Percentiles rank a stretch among this genome's conserved stretches.
phyloP scores from a whole-genome alignment of 2,113 vertebrate genomes.

The Antigone vipio region DNA sequence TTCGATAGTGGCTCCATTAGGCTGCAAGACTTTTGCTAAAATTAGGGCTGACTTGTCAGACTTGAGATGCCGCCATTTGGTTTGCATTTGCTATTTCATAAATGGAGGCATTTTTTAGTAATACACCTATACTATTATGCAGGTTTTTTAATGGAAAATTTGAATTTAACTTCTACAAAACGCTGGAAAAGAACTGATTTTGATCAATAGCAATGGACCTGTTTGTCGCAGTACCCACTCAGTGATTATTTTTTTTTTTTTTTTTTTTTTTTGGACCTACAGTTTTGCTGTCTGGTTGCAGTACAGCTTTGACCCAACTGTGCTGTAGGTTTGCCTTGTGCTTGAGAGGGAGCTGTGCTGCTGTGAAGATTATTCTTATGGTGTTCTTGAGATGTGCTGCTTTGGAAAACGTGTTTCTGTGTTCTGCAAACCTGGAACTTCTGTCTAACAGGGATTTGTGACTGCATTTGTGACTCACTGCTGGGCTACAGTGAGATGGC shows the following conservation, averaged over 20 bases:
- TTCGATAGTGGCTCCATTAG: background rate
- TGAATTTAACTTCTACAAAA: background rate
- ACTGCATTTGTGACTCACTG: background rate
- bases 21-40: background rate
- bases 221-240: background rate
- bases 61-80: background rate
- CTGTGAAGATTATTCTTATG: background rate
- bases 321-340: background rate
- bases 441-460: background rate
- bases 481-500: background rate
- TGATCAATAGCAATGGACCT: background rate
- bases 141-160: background rate
- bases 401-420: background rate
- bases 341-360: background rate
- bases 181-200: background rate
- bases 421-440: background rate
- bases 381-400: background rate
- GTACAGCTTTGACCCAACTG: background rate
- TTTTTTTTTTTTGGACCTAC: background rate
- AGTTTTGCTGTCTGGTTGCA: background rate
- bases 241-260: background rate
- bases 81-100: background rate
- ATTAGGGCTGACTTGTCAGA: background rate
- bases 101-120: background rate
- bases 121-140: background rate